phyloP scores from a whole-genome alignment of 2,113 vertebrate genomes.

The Sphyrna mokarran region DNA sequence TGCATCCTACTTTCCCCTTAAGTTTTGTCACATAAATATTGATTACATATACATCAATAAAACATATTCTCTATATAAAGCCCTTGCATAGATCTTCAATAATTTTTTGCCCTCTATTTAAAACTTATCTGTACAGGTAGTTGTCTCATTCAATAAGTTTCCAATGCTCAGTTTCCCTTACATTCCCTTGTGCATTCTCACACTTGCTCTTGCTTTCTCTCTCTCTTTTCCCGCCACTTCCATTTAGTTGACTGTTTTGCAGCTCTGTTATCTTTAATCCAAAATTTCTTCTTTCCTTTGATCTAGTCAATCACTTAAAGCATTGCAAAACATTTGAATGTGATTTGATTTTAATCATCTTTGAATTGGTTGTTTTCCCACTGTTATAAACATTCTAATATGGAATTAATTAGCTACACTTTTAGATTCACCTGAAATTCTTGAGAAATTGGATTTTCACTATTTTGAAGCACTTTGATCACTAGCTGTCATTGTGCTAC shows the following conservation, averaged over 20 bases:
- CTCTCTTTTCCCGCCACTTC: neutral
- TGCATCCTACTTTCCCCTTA: neutral
- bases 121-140: neutral
- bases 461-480: neutral
- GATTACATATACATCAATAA: neutral
- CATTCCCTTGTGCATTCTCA: neutral
- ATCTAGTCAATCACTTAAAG: neutral
- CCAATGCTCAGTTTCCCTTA: neutral
- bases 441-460: constrained; percentile 36
- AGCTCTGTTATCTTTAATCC: neutral
- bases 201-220: neutral
- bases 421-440: neutral
- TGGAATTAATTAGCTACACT: neutral
- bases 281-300: neutral
- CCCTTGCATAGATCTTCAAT: neutral
- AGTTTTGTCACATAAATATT: neutral
- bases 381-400: neutral
- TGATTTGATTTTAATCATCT: neutral
- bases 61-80: neutral
- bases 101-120: neutral
- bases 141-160: neutral
- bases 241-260: neutral
- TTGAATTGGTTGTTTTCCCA: neutral
- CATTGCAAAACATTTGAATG: neutral
- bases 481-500: neutral